phyloP scores from a whole-genome alignment of 2,797 vertebrate species.

The Vireo griseus region DNA sequence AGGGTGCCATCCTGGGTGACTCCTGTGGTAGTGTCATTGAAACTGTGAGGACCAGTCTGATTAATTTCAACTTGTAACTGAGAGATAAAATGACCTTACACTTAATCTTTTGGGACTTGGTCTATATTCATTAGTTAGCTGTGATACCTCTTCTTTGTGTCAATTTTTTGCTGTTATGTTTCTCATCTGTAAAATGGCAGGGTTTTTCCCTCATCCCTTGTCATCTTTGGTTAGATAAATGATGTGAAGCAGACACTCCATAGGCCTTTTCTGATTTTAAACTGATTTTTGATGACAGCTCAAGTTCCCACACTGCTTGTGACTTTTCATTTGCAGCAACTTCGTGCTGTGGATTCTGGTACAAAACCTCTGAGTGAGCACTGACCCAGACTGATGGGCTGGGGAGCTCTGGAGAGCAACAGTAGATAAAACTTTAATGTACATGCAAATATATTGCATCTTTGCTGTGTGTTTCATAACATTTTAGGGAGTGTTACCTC shows the following conservation, averaged over 20 bases:
- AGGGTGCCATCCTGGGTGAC: not conserved
- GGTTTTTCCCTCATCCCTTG: not conserved
- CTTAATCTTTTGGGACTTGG: not conserved
- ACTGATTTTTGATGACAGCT: not conserved
- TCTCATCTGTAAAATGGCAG: not conserved
- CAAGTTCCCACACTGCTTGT: not conserved
- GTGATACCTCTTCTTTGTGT: not conserved
- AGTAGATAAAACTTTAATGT: not conserved
- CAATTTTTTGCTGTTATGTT: not conserved
- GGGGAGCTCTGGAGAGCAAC: not conserved
- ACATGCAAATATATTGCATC: not conserved
- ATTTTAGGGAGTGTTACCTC: not conserved
- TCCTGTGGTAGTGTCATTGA: not conserved
- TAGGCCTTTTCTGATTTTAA: not conserved
- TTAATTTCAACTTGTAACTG: not conserved
- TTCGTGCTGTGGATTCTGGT: not conserved
- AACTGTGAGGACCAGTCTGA: not conserved
- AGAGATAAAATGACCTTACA: slow-evolving; percentile 3
- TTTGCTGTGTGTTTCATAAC: not conserved
- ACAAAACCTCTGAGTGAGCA: not conserved
- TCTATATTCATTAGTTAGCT: not conserved
- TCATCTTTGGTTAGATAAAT: not conserved
- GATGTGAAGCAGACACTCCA: not conserved
- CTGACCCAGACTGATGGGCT: not conserved
- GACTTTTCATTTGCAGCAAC: not conserved